Evolutionary conservation across 2,888 invertebrate species (phyloP), one percentile per base, ranked within the genome.

Genomic region (Geophilus truncorum): DNA sequence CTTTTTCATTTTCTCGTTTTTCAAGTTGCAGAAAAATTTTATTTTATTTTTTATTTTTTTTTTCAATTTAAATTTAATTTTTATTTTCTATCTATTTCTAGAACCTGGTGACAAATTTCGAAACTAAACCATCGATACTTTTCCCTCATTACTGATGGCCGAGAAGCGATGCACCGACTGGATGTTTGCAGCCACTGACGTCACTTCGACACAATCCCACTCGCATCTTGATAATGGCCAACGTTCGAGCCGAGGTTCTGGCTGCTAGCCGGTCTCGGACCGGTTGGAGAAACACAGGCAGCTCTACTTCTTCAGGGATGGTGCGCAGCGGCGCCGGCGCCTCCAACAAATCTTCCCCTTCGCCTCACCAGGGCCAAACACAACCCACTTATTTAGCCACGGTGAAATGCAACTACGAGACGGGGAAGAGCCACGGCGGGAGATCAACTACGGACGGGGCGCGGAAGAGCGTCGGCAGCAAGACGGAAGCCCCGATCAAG

Each of bases 161-260:
- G 70, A 70, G 2, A n/a, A 70, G 2, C 23, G 12, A 28, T 28
- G 23, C 70, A 1, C 70, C 70, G 70, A 70, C n/a, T 25, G 70
- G 70, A 23, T 25, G 70, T 70, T 70, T n/a, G 70, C 70, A 7
- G 23, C 7, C 3, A 40, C 40, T 10, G 40, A 40, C 1, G 9
- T 40, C 1, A 40, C 40, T 40, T 40, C 40, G 9, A 12, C 10
- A 40, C 2, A 3, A 12, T 40, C 40, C 9, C 25, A 30, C 28
- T 23, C n/a, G 5, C 9, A 7, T 7, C 32, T 6, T 23, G n/a
- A n/a, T n/a, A 57, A 85, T 85, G 85, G 84, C 84, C 62, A 83
- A 84, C 83, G 85, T 85, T 6, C 81, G 85, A 81, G 84, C 85
- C 78, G 84, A 84, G 82, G 84, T 85, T 80, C 81, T 85, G 78